Conservation (phyloP, 2,113 vertebrate genomes). For the Sinosuthora webbiana region DNA sequence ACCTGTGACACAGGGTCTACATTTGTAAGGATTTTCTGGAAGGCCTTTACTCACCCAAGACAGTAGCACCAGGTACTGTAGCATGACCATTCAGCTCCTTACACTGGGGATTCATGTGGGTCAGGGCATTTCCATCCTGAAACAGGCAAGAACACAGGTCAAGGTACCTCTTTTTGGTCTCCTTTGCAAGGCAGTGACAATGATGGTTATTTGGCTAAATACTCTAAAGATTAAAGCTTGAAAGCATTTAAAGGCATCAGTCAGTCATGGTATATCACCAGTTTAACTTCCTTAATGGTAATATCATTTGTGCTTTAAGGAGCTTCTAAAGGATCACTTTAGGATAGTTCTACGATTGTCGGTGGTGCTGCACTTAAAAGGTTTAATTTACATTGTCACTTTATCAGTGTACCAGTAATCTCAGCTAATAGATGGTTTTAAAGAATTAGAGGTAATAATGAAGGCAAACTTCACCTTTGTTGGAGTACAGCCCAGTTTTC, state of each 20-base stretch:
- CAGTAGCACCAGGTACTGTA: no score
- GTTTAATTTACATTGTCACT: background rate
- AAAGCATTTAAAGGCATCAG: background rate
- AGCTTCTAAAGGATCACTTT: background rate
- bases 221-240: background rate
- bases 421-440: background rate
- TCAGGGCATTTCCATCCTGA: background rate
- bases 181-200: background rate
- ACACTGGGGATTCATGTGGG: background rate
- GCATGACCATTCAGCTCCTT: background rate
- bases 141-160: background rate
- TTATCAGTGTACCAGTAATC: background rate
- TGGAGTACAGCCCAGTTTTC: background rate
- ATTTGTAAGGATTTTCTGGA: background rate
- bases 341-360: background rate
- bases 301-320: background rate
- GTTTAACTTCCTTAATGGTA: background rate
- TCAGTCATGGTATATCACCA: background rate
- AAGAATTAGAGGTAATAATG: background rate
- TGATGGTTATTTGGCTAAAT: background rate
- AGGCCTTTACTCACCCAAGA: background rate
- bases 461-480: background rate
- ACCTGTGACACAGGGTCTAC: rapidly evolving
- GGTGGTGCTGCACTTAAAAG: background rate
- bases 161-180: background rate